Conservation (phyloP, 2,888 invertebrate species). For the Calliopum simillimum region DNA sequence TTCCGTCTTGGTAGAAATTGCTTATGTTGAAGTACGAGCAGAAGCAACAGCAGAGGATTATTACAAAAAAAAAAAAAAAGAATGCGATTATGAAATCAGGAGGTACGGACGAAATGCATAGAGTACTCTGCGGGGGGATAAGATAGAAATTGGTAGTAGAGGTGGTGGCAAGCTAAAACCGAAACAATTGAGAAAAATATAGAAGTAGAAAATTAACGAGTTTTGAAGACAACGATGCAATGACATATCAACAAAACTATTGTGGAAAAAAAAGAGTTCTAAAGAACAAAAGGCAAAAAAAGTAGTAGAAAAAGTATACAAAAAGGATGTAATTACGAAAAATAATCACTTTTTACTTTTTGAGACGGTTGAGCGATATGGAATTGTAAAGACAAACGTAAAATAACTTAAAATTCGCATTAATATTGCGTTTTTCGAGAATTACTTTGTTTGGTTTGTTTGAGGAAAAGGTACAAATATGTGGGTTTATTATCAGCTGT, state of each 20-base stretch:
- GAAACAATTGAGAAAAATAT: neutral
- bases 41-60: constrained; percentile 25
- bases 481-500: too few relatives aligned
- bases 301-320: neutral
- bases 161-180: neutral
- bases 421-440: too few relatives aligned
- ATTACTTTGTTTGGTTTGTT: too few relatives aligned
- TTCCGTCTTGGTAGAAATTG: constrained; percentile 42
- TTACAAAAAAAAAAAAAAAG: too few relatives aligned
- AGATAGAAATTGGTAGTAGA: neutral
- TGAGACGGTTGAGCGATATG: neutral
- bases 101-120: too few relatives aligned
- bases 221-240: neutral
- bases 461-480: too few relatives aligned
- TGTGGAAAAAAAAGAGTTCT: neutral
- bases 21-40: constrained; percentile 7
- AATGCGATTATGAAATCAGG: constrained; percentile 23
- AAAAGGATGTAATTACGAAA: constrained; percentile 32
- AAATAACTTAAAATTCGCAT: neutral
- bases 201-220: constrained; percentile 14
- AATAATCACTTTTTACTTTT: constrained; percentile 28
- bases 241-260: constrained; percentile 8
- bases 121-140: neutral
- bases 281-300: neutral
- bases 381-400: neutral